Percentiles rank a stretch among this genome's conserved stretches.
Conservation (phyloP, 2,113 vertebrate genomes). For the Cheilinus undulatus region DNA sequence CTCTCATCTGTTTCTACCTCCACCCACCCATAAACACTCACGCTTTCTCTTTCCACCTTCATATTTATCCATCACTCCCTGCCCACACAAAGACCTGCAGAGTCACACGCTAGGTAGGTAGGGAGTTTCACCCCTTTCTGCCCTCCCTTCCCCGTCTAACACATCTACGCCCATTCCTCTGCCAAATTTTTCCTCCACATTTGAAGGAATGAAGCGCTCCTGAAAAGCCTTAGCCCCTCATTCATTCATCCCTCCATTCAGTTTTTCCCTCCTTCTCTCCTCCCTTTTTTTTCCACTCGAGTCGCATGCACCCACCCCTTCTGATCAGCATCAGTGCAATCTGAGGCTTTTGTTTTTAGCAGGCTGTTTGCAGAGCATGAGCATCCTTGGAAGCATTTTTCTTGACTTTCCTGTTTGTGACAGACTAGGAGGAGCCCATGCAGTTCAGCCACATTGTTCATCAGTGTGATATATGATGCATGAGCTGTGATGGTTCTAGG, state of each 20-base stretch:
- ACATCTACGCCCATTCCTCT: background rate
- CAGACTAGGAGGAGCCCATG: background rate
- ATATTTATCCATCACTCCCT: conserved; percentile 13
- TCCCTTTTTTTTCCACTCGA: conserved; percentile 52
- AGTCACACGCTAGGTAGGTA: conserved; percentile 53
- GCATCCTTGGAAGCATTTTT: too few relatives aligned
- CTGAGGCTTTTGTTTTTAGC: conserved; percentile 77
- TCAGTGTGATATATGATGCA: conserved; percentile 39
- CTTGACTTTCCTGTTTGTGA: too few relatives aligned
- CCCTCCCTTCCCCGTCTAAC: background rate
- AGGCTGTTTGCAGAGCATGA: conserved; percentile 54
- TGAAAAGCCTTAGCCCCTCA: conserved; percentile 44
- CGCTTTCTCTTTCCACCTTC: conserved; percentile 25
- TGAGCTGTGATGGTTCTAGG: conserved; percentile 54
- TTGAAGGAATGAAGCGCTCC: conserved; percentile 49
- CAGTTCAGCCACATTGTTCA: conserved; percentile 34
- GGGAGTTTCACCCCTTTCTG: conserved; percentile 30
- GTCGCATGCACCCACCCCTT: conserved; percentile 62
- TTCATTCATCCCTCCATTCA: conserved; percentile 80
- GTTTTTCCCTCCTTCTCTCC: conserved; percentile 44
- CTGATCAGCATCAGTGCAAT: conserved; percentile 51
- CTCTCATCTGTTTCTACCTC: conserved; percentile 5
- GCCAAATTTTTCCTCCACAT: conserved; percentile 15
- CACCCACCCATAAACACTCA: background rate
- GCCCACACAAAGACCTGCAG: conserved; percentile 65